Base-by-base conservation (phyloP, 2,113 vertebrate genomes). In the Pyrgilauda ruficollis region DNA sequence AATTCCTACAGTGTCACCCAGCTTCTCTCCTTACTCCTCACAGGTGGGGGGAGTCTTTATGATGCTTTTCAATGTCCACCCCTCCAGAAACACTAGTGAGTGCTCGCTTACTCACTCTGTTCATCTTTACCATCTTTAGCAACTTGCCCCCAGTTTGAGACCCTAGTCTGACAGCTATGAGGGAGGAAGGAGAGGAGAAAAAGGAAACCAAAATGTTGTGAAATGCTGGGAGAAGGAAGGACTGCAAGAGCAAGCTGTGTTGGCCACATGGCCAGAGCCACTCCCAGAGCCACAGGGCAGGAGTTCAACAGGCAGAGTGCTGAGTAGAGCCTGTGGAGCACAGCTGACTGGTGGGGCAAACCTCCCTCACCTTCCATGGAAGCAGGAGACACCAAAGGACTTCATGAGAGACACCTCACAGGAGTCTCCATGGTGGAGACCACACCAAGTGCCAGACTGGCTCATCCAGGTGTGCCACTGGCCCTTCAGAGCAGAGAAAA, bases 221-320 rank as follows among this genome's bases (percentile, higher is more conserved):
- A 70, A 84, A 41, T 37, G 47, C 10, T 66, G 41, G 35, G 43
- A 84, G 59, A 46, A 33, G 26, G 5, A 78, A 46, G 13, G 7
- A 13, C 23, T 72, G 43, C 15, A 70, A 28, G 13, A 39, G 11
- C 13, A 46, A 50, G 37, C 6, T 20, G 56, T 63, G 50, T 15
- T 75, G 50, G n/a, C 16, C 43, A 28, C 7, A 0, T 2, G 21
- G 53, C 35, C 53, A 61, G 39, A 76, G 41, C 5, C 30, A 19
- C 9, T 31, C 6, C 56, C 22, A 43, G 47, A 67, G 35, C 23
- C 2, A 2, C 13, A 56, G 30, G 24, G 22, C 27, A 90, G 37
- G 49, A 78, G 7, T 28, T 80, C 27, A 37, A 11, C 28, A n/a
- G 0, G 0, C 0, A 0, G 22, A 63, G 27, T 0, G 4, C 26